Conservation (phyloP, 2,113 vertebrate species). For the Chaetorhynchus papuensis region DNA sequence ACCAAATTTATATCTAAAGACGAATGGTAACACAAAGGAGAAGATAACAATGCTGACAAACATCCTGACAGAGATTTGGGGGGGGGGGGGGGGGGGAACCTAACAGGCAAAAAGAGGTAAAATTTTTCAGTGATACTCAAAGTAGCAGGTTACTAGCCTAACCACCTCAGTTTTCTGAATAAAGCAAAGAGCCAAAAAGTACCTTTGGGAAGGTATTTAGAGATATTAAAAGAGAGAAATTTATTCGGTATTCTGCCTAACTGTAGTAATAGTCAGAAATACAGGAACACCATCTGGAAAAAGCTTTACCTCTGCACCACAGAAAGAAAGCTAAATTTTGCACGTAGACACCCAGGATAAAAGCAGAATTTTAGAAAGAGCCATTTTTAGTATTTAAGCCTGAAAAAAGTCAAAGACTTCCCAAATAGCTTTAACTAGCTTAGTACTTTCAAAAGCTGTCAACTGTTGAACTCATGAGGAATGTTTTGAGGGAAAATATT, state of each 20-base stretch:
- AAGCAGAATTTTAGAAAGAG: not conserved
- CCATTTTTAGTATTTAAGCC: not conserved
- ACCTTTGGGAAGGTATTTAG: not conserved
- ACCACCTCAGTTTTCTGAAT: not conserved
- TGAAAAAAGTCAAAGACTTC: not conserved
- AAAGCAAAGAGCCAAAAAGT: not conserved
- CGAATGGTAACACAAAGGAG: not conserved
- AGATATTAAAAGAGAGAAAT: not conserved
- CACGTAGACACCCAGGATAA: not conserved
- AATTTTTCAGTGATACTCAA: not conserved
- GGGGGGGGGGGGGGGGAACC: fast-evolving
- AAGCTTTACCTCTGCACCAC: not conserved
- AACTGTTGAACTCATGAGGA: not conserved
- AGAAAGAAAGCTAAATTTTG: not conserved
- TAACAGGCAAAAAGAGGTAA: not conserved
- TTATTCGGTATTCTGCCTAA: not conserved
- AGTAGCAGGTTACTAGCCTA: not conserved
- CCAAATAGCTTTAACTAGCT: not conserved
- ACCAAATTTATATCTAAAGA: not conserved
- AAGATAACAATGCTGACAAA: not conserved
- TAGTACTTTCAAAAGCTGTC: not conserved
- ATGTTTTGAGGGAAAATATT: not conserved
- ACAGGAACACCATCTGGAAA: not conserved
- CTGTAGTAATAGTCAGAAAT: not conserved
- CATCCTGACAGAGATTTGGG: not conserved